Base-by-base conservation (phyloP, 2,797 vertebrate species). In the Mormyrops boulengeri region DNA sequence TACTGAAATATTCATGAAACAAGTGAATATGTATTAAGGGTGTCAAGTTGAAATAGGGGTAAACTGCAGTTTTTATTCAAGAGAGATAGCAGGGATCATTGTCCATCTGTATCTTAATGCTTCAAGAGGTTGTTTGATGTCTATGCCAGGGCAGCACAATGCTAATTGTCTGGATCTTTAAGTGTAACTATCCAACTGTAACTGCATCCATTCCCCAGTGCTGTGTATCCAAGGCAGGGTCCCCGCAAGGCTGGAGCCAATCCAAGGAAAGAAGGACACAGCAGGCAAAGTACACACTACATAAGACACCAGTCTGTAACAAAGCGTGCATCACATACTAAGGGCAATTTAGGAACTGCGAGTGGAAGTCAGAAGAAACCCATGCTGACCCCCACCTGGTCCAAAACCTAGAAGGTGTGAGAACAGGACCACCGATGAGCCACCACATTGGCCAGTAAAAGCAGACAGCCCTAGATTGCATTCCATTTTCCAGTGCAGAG, bases 1-100 rank as follows among this genome's bases (percentile, higher is more conserved):
- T 22, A 82, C 41, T 82, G 77, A 82, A 82, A 44, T 44, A 82
- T 82, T 82, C 77, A 82, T 82, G 77, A 82, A 82, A 19, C 41
- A 19, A 82, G 38, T 44, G 77, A 82, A 47, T 82, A 82, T 82
- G 41, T 49, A 82, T 82, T 44, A 82, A 82, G 44, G 17, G 41
- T 49, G 77, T 82, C 77, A 82, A 49, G 77, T 82, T 47, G 38
- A 82, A 82, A 82, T 49, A 47, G 41, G n/a, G 82, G 82, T 50
- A 85, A 85, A 85, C 19, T 85, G 44, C 77, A 82, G 38, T 82
- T 82, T 49, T 22, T 22, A 85, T 85, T 44, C 41, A 47, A n/a
- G 17, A 49, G 82, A 85, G 41, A 85, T 44, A 11, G 19, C 44
- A 44, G n/a, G n/a, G 77, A 44, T 49, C 38, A 82, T 47, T 82